phyloP scores from a whole-genome alignment of 2,797 vertebrate genomes.

The Tapera naevia region DNA sequence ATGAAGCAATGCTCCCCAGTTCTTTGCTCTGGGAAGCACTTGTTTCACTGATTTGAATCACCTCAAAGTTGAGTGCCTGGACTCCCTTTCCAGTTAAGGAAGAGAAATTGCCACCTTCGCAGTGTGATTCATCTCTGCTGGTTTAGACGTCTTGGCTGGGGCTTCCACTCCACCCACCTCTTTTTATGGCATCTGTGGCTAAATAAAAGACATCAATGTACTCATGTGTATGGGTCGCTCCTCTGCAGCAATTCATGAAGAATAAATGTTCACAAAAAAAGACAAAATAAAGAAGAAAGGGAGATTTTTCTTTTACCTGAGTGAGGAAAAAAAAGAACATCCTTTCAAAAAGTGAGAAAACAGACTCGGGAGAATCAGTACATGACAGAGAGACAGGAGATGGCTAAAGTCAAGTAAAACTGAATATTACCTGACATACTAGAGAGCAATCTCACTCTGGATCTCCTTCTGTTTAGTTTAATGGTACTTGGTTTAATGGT shows the following conservation, averaged over 20 bases:
- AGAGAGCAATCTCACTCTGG: not conserved
- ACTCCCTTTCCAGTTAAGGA: not conserved
- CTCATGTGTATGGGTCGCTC: not conserved
- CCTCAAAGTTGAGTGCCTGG: not conserved
- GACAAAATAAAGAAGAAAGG: not conserved
- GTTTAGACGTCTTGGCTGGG: not conserved
- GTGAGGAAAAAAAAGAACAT: not conserved
- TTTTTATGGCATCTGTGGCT: not conserved
- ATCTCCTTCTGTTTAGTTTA: not conserved
- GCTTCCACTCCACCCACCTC: not conserved
- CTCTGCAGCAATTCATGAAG: not conserved
- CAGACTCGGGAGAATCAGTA: not conserved
- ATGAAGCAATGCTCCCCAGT: not conserved
- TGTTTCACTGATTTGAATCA: conserved; percentile 4
- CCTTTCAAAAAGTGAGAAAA: not conserved
- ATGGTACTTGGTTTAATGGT: not conserved
- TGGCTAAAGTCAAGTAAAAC: not conserved
- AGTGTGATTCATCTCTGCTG: not conserved
- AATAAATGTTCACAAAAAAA: not conserved
- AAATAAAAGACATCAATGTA: not conserved
- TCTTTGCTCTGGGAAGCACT: conserved; percentile 3
- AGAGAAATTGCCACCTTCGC: not conserved
- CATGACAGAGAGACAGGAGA: not conserved
- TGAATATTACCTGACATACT: not conserved
- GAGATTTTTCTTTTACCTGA: not conserved